Base-by-base conservation (phyloP, 1,140 invertebrate genomes). In the Eulimnadia texana region DNA sequence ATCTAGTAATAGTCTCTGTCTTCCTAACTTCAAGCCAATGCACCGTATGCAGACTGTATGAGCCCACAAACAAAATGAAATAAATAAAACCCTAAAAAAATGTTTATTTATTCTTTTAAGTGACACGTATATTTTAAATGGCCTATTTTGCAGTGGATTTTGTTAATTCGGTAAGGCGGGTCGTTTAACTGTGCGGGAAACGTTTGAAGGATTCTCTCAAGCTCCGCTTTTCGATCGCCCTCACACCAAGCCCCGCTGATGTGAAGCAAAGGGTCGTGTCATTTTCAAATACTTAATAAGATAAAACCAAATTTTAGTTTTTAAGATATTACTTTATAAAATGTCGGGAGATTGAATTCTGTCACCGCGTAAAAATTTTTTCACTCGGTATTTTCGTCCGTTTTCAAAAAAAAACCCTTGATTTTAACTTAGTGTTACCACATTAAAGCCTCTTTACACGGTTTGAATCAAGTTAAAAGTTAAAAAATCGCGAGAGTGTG, bases 241-340 rank as follows among this genome's bases (percentile, higher is more conserved):
- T 81, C 70, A 52, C 76, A 75, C 81, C 83, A 85, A 3, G 80
- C 70, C 60, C 85, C 74, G 69, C 83, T 85, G 61, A 84, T 76
- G 65, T 86, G 84, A 72, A 82, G 83, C 9, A 81, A 84, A 53
- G 81, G 79, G 68, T 83, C 74, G 83, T 85, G 66, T 19, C 75
- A 74, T n/a, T n/a, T n/a, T n/a, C n/a, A n/a, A n/a, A n/a, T n/a
- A n/a, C n/a, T n/a, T n/a, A n/a, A n/a, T n/a, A n/a, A n/a, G n/a
- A n/a, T n/a, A n/a, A n/a, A n/a, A n/a, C n/a, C n/a, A n/a, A n/a
- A n/a, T n/a, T 61, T 54, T 27, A 64, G 47, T 51, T 2, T 50
- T 19, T 10, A 28, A 20, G 42, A 13, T 11, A 59, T 54, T 72
- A 82, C 82, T 69, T 83, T 69, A 70, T 84, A 84, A 73, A 81